Base-by-base conservation (phyloP, 1,140 invertebrate species). In the Drosophila lini region DNA sequence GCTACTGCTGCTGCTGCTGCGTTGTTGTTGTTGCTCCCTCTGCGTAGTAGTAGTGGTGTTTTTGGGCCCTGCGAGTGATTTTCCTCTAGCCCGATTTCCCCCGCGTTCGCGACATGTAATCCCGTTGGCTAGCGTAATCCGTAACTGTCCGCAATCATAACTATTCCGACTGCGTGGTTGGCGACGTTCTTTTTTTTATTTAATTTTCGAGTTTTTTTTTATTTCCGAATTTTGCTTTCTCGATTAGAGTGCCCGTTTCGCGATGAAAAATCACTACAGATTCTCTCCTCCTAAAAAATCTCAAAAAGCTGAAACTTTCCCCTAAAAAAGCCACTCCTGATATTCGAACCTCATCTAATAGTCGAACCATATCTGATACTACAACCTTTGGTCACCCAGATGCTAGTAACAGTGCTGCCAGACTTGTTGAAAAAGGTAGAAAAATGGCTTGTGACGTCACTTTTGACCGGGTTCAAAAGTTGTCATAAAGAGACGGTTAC, bases 121-220 rank as follows among this genome's bases (percentile, higher is more conserved):
- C 56, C 44, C 64, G 41, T 38, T 62, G 57, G 19, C 61, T 38
- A 47, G 15, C 61, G 38, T 32, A 61, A 63, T 61, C 61, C 28
- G 36, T 40, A 62, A 57, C 25, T 28, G 10, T n/a, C 19, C 76
- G 76, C 40, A 74, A 52, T 60, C 48, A 67, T 64, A 38, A 45
- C 62, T 56, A 56, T 53, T 38, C 50, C 50, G 50, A 53, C 16
- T 53, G 52, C 50, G 52, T 53, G 32, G 50, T 78, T 77, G 32
- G 67, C 57, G 50, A 83, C 81, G 80, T 67, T 65, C 64, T 74
- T 82, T 76, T 76, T 61, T 73, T 44, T 52, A 36, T 53, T 53
- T 53, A 53, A 69, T 78, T 75, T 83, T 82, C 71, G 81, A 84
- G 81, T 84, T 84, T 84, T 45, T 45, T 28, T 28, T 28, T 28